phyloP scores from a whole-genome alignment of 64 coral and sea anemone species.

The Stichodactyla mertensii region DNA sequence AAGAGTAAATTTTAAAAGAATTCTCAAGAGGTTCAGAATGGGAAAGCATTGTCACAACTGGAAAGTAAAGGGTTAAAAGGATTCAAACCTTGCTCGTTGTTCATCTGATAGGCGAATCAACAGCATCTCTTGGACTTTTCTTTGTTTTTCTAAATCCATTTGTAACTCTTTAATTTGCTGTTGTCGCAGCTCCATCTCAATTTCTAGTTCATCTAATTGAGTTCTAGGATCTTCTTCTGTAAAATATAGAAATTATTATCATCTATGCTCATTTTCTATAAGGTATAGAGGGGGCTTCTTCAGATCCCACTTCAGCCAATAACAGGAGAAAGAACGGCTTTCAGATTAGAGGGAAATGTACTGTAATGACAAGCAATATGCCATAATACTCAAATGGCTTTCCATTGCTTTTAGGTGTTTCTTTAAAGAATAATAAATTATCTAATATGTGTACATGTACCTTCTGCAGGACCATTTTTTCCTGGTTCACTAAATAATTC shows the following conservation, averaged over 20 bases:
- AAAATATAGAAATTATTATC: neutral
- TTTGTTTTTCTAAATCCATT: constrained; percentile 54
- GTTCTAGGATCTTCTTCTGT: constrained; percentile 45
- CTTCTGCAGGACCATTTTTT: neutral
- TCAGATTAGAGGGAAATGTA: too few species aligned
- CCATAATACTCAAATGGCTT: too few species aligned
- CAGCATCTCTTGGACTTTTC: constrained; percentile 69
- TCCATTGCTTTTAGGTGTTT: neutral
- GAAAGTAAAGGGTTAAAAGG: neutral
- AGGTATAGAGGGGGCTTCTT: too few species aligned
- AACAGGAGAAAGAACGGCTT: too few species aligned
- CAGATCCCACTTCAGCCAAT: too few species aligned
- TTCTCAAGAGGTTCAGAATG: too few species aligned
- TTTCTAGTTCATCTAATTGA: constrained; percentile 72
- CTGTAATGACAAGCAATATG: too few species aligned
- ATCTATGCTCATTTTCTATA: neutral
- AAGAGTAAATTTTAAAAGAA: too few species aligned
- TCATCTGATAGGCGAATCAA: constrained; percentile 56
- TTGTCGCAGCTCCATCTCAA: constrained; percentile 80
- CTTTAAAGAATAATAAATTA: neutral
- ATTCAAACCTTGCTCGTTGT: constrained; percentile 61
- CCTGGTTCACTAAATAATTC: neutral
- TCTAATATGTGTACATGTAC: neutral
- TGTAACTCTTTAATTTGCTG: constrained; percentile 78
- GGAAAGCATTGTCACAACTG: too few species aligned